Base-by-base conservation (phyloP, 2,797 vertebrate genomes). In the Esox masquinongy region DNA sequence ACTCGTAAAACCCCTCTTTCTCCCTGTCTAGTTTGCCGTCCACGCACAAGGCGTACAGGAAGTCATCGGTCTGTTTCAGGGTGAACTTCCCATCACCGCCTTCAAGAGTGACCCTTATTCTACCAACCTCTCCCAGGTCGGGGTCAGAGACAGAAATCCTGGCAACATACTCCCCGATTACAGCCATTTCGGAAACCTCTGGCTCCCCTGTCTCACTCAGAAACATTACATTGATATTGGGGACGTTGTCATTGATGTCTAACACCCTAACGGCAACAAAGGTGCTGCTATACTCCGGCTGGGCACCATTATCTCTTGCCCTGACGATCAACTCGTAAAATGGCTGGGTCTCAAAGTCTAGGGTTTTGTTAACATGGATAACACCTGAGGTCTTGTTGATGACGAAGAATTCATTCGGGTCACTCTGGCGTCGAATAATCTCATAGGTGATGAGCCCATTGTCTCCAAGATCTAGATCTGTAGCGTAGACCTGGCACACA, bases 191-290 rank as follows among this genome's bases (percentile, higher is more conserved):
- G 0, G 96, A 96, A 34, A 98, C 94, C 51, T 87, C 75, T 0
- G 94, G 88, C 0, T 88, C 92, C 24, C 96, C 96, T 0, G 88
- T 88, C 76, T 96, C 96, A 0, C 95, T 96, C 69, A 99, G 94
- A 69, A 95, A 96, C 80, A 97, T 87, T 26, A 97, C 70, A 29
- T 84, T 94, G 76, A 99, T 94, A 74, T 84, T 36, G 1, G 97
- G 97, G 19, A 81, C 91, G 87, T 98, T 98, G 85, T 98, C 97
- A 34, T 98, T 99, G 80, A 98, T 84, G 70, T 98, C 94, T 16
- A 97, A 87, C 71, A 98, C 94, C 9, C 83, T 93, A 26, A 99
- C 87, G 0, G 92, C 93, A 26, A 98, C 91, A 14, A 95, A 93
- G 0, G 92, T 90, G 26, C 93, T 95, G 86, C 95, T 95, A 76